phyloP scores from a whole-genome alignment of 1,140 invertebrate genomes.

The Cardiocondyla obscurior region DNA sequence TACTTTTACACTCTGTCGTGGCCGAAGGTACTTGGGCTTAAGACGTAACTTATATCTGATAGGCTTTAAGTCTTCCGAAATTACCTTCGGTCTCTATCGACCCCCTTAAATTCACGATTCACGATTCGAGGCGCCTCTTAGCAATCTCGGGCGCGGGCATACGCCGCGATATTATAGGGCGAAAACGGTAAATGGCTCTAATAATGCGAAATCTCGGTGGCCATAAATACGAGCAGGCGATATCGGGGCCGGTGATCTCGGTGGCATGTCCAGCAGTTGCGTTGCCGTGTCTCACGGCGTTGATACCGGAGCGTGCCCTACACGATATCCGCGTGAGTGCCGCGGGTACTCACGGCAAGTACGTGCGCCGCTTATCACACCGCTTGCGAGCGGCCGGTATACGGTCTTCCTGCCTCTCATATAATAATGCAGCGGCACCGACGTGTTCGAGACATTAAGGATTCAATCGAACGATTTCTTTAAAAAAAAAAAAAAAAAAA shows the following conservation, averaged over 20 bases:
- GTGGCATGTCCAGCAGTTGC: conserved; percentile 81
- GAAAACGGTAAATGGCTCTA: conserved; percentile 81
- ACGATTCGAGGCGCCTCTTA: conserved; percentile 56
- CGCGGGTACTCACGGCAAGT: conserved; percentile 74
- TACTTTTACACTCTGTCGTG: conserved; percentile 46
- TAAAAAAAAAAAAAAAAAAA: too few species aligned
- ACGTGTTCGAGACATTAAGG: conserved; percentile 20
- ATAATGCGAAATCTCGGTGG: conserved; percentile 81
- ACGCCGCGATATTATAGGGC: conserved; percentile 74
- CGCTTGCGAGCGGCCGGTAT: conserved; percentile 55
- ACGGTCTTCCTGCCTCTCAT: conserved; percentile 69
- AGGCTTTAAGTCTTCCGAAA: conserved; percentile 53
- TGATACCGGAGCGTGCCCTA: conserved; percentile 74
- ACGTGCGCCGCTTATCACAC: conserved; percentile 68
- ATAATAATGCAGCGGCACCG: conserved; percentile 40
- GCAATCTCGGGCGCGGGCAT: conserved; percentile 44
- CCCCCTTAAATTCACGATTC: conserved; percentile 61
- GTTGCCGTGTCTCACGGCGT: conserved; percentile 80
- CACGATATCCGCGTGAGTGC: conserved; percentile 64
- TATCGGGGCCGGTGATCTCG: conserved; percentile 76
- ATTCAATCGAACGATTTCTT: conserved; percentile 13
- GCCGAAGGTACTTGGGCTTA: conserved; percentile 45
- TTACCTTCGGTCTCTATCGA: conserved; percentile 43
- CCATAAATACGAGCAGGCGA: conserved; percentile 80
- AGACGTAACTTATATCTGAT: conserved; percentile 58